Percentiles rank a stretch among this genome's conserved stretches.
Evolutionary conservation across 2,888 invertebrate genomes (phyloP).

Genomic region (Margaritifera margaritifera): DNA sequence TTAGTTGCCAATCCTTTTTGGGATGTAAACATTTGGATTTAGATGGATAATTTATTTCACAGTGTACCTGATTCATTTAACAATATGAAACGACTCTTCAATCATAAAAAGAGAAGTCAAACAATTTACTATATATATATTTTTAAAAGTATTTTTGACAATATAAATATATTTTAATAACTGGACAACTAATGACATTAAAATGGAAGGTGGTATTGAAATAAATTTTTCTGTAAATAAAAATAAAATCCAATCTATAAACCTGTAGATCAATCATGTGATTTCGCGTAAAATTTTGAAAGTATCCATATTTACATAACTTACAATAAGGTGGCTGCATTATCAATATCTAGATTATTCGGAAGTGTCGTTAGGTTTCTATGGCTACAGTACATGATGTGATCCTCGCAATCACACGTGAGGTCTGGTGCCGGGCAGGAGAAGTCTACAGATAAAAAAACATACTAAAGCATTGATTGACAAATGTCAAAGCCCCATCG

Average conservation of each 20-base stretch:
- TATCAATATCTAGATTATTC: slow-evolving; percentile 30
- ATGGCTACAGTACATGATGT: slow-evolving; percentile 73
- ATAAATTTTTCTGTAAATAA: not conserved
- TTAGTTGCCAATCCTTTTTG: too few species aligned
- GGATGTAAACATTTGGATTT: too few species aligned
- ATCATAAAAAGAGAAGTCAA: too few species aligned
- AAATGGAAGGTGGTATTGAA: not conserved
- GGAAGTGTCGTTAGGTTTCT: slow-evolving; percentile 54
- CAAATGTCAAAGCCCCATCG: too few species aligned
- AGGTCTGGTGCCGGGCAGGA: slow-evolving; percentile 67
- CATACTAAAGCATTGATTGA: slow-evolving; percentile 35
- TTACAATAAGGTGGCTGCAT: slow-evolving; percentile 51
- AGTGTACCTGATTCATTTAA: too few species aligned
- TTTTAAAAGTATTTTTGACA: too few species aligned
- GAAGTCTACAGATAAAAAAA: slow-evolving; percentile 69
- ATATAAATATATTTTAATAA: too few species aligned
- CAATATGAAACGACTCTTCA: too few species aligned
- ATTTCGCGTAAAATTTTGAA: not conserved
- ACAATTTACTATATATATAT: too few species aligned
- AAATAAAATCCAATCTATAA: not conserved
- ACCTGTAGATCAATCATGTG: not conserved
- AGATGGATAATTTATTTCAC: too few species aligned
- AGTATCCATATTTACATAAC: slow-evolving; percentile 14
- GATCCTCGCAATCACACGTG: slow-evolving; percentile 72
- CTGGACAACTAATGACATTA: too few species aligned